Base-by-base conservation (phyloP, 2,797 vertebrate genomes). In the Tamandua tetradactyla region DNA sequence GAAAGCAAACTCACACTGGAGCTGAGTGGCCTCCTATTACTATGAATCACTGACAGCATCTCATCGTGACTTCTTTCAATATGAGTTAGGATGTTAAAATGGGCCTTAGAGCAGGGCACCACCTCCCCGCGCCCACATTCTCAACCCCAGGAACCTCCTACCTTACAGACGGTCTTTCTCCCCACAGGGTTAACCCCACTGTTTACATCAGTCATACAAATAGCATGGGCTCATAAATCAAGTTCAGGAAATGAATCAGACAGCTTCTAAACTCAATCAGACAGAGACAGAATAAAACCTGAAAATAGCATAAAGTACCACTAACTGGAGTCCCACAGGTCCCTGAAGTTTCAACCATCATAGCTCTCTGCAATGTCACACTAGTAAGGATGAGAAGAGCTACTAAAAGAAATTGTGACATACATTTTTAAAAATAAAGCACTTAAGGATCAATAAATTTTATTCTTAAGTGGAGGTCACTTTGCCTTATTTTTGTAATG, bases 211-310 rank as follows among this genome's bases (percentile, higher is more conserved):
- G 76, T 96, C 85, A 92, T 79, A 37, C 25, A 72, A 89, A 96
- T 47, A 76, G 74, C 75, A 76, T 18, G 32, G 57, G 69, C 32
- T 94, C 84, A n/a, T 92, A 92, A 80, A 74, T 49, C 75, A n/a
- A 57, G 44, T 52, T 89, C 80, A 78, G 94, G 95, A 96, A 92
- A 49, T 87, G 83, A 96, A 93, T 89, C 94, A 75, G 71, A 57
- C 44, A 37, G 59, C 74, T 66, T 87, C 80, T 42, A 85, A 71
- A 87, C 89, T 83, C 88, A 96, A 85, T 93, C 91, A 94, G 37
- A 88, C 91, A 85, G 47, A 40, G 84, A 85, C 75, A 92, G 83
- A 94, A 91, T 85, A 91, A 94, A 82, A 83, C n/a, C 85, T n/a
- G 32, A 59, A 71, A 95, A 91, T 49, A 89, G 87, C 37, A 30